Evolutionary conservation across 2,888 invertebrate genomes (phyloP).

Genomic region (Drosophila melanosoma): DNA sequence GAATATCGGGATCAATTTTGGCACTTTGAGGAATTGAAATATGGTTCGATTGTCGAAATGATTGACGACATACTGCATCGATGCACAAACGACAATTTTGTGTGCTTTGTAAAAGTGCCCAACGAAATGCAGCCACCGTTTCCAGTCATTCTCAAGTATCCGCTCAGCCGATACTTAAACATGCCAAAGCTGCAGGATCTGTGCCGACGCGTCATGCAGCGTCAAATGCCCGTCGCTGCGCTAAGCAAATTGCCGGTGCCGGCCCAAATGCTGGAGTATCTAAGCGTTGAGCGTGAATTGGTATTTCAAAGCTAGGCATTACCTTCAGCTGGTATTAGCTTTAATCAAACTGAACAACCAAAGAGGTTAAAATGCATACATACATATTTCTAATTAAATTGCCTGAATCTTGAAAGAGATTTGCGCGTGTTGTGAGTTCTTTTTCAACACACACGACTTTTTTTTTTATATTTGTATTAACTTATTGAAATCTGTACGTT

Average conservation of each 20-base stretch:
- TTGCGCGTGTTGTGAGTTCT: background rate
- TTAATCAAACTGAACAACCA: conserved; percentile 63
- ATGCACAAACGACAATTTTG: conserved; percentile 88
- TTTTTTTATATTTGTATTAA: background rate
- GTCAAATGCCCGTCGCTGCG: conserved; percentile 87
- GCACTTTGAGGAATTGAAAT: conserved; percentile 84
- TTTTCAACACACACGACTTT: conserved; percentile 7
- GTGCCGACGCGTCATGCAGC: conserved; percentile 90
- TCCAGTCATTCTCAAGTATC: conserved; percentile 90
- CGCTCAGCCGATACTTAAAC: conserved; percentile 90
- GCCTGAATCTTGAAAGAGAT: conserved; percentile 6
- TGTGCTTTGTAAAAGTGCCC: conserved; percentile 89
- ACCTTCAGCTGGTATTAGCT: conserved; percentile 61
- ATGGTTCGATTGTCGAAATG: conserved; percentile 88
- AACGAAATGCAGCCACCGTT: conserved; percentile 89
- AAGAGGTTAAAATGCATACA: conserved; percentile 54
- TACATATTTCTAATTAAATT: conserved; percentile 11
- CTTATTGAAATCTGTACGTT: conserved; percentile 3
- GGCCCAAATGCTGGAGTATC: conserved; percentile 86
- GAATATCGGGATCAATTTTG: conserved; percentile 87
- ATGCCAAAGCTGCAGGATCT: conserved; percentile 90
- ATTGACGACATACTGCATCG: conserved; percentile 90
- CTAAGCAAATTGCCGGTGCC: conserved; percentile 90
- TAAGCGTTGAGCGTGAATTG: conserved; percentile 84
- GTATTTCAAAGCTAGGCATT: conserved; percentile 80